These are phyloP conservation scores for Neofelis nebulosa DNA, from an alignment of 2,113 vertebrate genomes.

Conservation along the genomic window DNA sequence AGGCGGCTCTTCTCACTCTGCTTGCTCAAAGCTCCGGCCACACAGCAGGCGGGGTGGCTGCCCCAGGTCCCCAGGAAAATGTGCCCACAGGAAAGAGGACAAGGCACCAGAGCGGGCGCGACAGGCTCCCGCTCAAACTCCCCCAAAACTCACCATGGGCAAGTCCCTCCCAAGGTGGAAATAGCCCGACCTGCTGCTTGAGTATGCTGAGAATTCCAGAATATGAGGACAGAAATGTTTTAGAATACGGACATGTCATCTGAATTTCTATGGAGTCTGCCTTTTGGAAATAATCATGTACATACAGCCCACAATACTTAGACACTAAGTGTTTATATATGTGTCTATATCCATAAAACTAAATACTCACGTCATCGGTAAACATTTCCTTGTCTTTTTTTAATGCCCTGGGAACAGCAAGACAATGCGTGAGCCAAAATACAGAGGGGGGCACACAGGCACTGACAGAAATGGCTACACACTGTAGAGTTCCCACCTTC, in stretches of 20 bases:
- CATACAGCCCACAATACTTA: not conserved
- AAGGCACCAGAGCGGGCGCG: not conserved
- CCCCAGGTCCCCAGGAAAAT: not conserved
- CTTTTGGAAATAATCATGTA: not conserved
- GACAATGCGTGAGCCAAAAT: not conserved
- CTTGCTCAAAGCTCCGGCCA: not conserved
- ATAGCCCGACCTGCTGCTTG: not conserved
- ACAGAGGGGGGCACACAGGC: not conserved
- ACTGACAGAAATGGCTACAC: not conserved
- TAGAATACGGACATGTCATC: not conserved
- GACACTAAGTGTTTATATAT: not conserved
- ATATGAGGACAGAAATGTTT: not conserved
- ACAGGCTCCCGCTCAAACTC: rapidly evolving
- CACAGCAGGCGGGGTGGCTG: rapidly evolving
- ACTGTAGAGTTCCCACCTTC: not conserved
- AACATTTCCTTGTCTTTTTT: not conserved
- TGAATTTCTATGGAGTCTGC: not conserved
- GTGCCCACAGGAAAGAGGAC: not conserved
- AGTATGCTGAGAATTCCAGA: not conserved
- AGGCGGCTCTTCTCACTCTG: too few species aligned
- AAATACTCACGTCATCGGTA: not conserved
- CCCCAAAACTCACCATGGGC: not conserved
- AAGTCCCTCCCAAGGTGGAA: not conserved
- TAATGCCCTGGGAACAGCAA: not conserved
- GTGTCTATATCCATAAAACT: not conserved